Conservation (phyloP, 2,113 vertebrate genomes). For the Garra rufa region DNA sequence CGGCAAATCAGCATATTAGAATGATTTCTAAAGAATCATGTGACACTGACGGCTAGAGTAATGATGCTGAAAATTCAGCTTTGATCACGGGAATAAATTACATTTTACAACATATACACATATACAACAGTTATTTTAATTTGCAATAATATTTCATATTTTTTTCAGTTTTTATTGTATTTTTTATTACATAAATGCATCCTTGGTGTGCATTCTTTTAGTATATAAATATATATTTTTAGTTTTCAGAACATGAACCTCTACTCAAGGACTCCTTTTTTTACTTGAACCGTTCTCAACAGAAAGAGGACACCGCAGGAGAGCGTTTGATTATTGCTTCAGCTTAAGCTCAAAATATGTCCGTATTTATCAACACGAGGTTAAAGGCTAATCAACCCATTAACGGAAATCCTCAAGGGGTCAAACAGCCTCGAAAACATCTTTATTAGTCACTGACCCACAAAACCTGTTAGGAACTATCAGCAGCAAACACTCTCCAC, state of each 20-base stretch:
- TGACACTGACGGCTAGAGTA: neutral
- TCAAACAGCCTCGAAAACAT: neutral
- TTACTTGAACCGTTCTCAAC: neutral
- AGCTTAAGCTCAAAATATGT: constrained; percentile 1
- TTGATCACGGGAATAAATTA: neutral
- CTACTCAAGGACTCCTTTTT: neutral
- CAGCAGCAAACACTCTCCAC: constrained; percentile 10
- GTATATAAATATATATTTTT: no score
- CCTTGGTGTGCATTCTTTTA: no score
- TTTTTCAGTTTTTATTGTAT: neutral
- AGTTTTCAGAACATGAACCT: no score
- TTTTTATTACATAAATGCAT: neutral
- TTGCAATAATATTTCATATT: no score
- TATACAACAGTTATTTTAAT: no score
- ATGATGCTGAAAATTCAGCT: neutral
- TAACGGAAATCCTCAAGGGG: neutral
- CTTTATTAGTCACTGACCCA: neutral
- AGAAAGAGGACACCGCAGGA: neutral
- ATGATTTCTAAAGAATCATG: neutral
- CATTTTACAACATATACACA: no score
- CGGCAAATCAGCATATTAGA: no score
- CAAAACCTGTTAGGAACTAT: constrained; percentile 31
- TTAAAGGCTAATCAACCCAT: constrained; percentile 25
- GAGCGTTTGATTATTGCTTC: neutral
- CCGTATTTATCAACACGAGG: constrained; percentile 26